These are phyloP conservation scores for Bombus difficillimus DNA, from an alignment of 1,140 invertebrate genomes.

Conservation along the genomic window DNA sequence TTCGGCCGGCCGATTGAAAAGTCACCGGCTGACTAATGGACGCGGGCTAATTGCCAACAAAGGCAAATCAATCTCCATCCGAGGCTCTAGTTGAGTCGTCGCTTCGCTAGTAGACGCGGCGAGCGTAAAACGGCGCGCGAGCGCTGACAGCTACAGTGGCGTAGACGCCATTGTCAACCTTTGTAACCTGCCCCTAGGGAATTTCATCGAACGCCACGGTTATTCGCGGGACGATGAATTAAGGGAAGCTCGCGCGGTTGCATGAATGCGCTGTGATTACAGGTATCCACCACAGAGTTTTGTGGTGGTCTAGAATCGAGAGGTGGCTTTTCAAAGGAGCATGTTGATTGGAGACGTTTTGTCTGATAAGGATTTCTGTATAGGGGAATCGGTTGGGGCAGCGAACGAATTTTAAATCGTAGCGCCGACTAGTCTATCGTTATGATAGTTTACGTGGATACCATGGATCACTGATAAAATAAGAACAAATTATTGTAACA, in stretches of 20 bases:
- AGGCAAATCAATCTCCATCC: conserved; percentile 75
- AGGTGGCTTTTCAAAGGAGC: neutral
- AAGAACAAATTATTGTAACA: no score
- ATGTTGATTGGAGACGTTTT: neutral
- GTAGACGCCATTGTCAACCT: conserved; percentile 27
- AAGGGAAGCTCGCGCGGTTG: no score
- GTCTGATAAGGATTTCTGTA: neutral
- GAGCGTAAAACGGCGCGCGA: conserved; percentile 66
- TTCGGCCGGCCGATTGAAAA: conserved; percentile 75
- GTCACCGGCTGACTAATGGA: conserved; percentile 75
- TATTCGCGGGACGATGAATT: neutral
- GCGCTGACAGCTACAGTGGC: conserved; percentile 65
- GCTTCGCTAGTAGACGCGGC: conserved; percentile 48
- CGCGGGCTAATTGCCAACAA: conserved; percentile 76
- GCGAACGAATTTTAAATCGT: neutral
- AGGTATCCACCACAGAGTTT: neutral
- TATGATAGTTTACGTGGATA: no score
- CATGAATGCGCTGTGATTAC: conserved; percentile 13
- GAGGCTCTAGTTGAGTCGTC: conserved; percentile 73
- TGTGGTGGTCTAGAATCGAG: neutral
- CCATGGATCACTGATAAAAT: no score
- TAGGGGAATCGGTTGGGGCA: neutral
- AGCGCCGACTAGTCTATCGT: neutral
- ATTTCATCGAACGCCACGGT: neutral
- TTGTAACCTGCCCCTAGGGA: neutral